Base-by-base conservation (phyloP, 2,888 invertebrate species). In the Drosophila subsilvestris region DNA sequence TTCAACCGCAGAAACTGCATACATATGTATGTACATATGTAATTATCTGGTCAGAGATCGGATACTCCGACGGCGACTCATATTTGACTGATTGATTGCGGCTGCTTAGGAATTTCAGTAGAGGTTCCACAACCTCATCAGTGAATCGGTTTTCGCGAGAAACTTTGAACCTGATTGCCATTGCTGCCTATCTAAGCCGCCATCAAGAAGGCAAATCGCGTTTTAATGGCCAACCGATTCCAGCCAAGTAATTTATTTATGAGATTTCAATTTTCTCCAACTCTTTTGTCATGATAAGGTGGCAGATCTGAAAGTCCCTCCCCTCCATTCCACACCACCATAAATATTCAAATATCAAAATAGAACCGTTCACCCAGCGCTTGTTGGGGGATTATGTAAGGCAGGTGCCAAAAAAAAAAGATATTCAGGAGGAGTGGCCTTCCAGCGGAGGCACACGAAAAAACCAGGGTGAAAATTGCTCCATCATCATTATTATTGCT, bases 1-100 rank as follows among this genome's bases (percentile, higher is more conserved):
- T 55, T 70, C 78, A 78, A 83, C 83, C 83, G 74, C 85, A 80
- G 60, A 65, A 48, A 77, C 74, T 75, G 79, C 77, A n/a, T n/a
- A n/a, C n/a, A n/a, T n/a, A n/a, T n/a, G n/a, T n/a, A n/a, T n/a
- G n/a, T n/a, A n/a, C n/a, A 79, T 77, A 79, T 75, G 75, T 80
- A 83, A 83, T 83, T 84, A 83, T 68, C 61, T 49, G 66, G 56
- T 54, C 69, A 50, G 51, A 57, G 68, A 44, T 71, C 69, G 29
- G 20, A 32, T 29, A 43, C 44, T 55, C 27, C 18, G 48, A 22
- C 22, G 32, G 37, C 47, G 65, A 71, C 57, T 58, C 71, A 58
- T 49, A 50, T 37, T 54, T 53, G 59, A 68, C 50, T 70, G 72
- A 71, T 63, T 72, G 70, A 72, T 71, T 72, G 71, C n/a, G 69